Base-by-base conservation (phyloP, 2,797 vertebrate species). In the Mionectes olivaceus region DNA sequence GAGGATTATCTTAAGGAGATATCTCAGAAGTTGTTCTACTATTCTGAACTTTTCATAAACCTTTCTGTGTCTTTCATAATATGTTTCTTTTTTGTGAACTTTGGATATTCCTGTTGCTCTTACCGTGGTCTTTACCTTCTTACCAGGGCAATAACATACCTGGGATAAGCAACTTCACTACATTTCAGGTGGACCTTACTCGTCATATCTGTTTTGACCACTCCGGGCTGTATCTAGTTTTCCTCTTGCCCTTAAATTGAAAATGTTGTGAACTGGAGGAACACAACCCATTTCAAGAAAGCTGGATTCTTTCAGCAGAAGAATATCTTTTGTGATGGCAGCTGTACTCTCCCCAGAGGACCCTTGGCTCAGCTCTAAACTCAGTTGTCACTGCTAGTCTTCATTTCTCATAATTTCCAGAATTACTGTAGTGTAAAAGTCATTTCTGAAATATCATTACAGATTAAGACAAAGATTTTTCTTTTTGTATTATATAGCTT, bases 371-470 rank as follows among this genome's bases (percentile, higher is more conserved):
- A 87, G 52, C 46, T 90, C 32, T 88, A 68, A 89, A 80, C 60
- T 89, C 68, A 35, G 70, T 84, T 93, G 87, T 83, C 64, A 57
- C 44, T 61, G 44, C 49, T 79, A 41, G 27, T 90, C 88, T 90
- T 94, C 82, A 87, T 90, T 96, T 95, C 93, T 96, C 87, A 91
- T 93, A 56, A 81, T 74, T 96, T 84, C 55, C 76, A 59, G 83
- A 88, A 94, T 91, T 97, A 82, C 87, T 89, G 81, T 93, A 87
- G 85, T 94, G 65, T 83, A 93, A 94, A 92, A 89, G 50, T 83
- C 2, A 87, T 92, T 96, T 94, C 89, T 91, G 95, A 94, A 96
- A 94, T 75, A 94, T 59, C 86, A 73, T 93, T 96, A 61, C 35
- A 65, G 86, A 97, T 77, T 71, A 95, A 91, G 91, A 89, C 52